phyloP scores from a whole-genome alignment of 2,888 invertebrate species.

The Pseudeuparius sepicola region DNA sequence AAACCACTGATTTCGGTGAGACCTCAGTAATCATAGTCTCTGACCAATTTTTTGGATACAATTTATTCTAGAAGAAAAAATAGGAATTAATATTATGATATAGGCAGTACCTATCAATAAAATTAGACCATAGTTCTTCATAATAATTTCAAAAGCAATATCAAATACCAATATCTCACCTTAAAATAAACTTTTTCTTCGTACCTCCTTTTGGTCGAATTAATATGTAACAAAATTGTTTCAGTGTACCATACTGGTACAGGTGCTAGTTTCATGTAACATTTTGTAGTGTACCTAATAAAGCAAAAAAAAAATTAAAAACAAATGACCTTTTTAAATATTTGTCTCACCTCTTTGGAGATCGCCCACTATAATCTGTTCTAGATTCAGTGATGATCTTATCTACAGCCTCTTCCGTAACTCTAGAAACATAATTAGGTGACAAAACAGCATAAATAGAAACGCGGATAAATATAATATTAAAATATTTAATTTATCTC shows the following conservation, averaged over 20 bases:
- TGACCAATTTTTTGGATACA: slow-evolving; percentile 25
- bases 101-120: too few species aligned
- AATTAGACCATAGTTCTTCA: too few species aligned
- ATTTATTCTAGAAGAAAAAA: slow-evolving; percentile 24
- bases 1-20: too few species aligned
- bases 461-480: slow-evolving; percentile 6
- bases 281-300: slow-evolving; percentile 33
- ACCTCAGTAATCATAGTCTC: slow-evolving; percentile 28
- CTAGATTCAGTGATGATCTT: slow-evolving; percentile 22
- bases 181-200: slow-evolving; percentile 27
- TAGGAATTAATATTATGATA: slow-evolving; percentile 4
- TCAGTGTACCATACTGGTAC: slow-evolving; percentile 36
- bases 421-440: slow-evolving; percentile 16
- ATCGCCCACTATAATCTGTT: slow-evolving; percentile 24
- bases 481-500: neutral
- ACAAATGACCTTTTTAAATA: neutral
- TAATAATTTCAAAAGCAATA: too few species aligned
- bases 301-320: slow-evolving; percentile 16
- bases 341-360: slow-evolving; percentile 27
- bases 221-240: slow-evolving; percentile 28
- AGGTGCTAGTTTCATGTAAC: slow-evolving; percentile 32
- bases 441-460: slow-evolving; percentile 17
- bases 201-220: slow-evolving; percentile 24
- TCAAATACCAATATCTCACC: too few species aligned
- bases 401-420: slow-evolving; percentile 15